These are phyloP conservation scores for Poeciliopsis turrubarensis DNA, from an alignment of 2,113 vertebrate species.

Conservation along the genomic window DNA sequence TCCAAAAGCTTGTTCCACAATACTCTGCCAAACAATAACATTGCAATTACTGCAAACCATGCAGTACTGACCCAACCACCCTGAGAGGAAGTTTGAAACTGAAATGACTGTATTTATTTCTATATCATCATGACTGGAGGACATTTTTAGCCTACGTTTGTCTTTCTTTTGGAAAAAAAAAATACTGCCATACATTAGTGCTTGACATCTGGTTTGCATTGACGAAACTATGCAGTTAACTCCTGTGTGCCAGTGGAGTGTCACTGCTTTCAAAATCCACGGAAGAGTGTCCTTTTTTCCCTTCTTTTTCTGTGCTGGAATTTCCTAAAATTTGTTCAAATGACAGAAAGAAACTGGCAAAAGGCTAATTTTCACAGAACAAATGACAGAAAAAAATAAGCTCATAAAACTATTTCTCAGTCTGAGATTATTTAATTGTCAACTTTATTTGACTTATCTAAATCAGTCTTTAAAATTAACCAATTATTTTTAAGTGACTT, in stretches of 20 bases:
- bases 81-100: slow-evolving; percentile 49
- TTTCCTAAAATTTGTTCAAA: slow-evolving; percentile 70
- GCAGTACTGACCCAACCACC: slow-evolving; percentile 55
- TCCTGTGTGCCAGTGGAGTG: slow-evolving; percentile 77
- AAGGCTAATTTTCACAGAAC: slow-evolving; percentile 38
- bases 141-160: slow-evolving; percentile 75
- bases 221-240: slow-evolving; percentile 80
- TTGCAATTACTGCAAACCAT: slow-evolving; percentile 68
- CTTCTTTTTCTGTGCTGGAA: slow-evolving; percentile 49
- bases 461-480: slow-evolving; percentile 60
- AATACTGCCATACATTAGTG: slow-evolving; percentile 78
- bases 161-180: slow-evolving; percentile 65
- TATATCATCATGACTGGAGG: slow-evolving; percentile 53
- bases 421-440: slow-evolving; percentile 41
- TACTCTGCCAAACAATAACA: slow-evolving; percentile 68
- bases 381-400: slow-evolving; percentile 15
- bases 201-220: slow-evolving; percentile 86
- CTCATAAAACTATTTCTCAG: slow-evolving; percentile 3
- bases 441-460: slow-evolving; percentile 69
- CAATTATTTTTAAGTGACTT: slow-evolving; percentile 71
- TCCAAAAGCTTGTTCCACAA: slow-evolving; percentile 39
- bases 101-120: slow-evolving; percentile 71
- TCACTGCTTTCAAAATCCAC: slow-evolving; percentile 69
- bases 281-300: slow-evolving; percentile 45
- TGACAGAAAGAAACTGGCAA: slow-evolving; percentile 50